Conservation (phyloP, 2,888 invertebrate species). For the Perizoma flavofasciatum region DNA sequence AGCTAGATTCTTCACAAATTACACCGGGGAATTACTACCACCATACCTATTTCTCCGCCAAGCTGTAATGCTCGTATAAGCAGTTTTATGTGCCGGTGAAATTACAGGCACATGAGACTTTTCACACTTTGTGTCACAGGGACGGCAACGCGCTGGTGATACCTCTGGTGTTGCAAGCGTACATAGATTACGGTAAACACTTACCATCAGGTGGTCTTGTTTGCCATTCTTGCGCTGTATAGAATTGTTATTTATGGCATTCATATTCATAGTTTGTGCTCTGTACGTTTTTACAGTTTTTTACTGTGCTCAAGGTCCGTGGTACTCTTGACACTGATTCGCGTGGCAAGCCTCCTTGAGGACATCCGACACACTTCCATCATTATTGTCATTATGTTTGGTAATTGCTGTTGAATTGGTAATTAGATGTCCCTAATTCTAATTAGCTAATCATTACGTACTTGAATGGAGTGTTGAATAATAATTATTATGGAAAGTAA, state of each 20-base stretch:
- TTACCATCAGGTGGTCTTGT: too few species aligned
- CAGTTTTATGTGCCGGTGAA: too few species aligned
- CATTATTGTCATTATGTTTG: conserved; percentile 47
- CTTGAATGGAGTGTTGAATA: conserved; percentile 15
- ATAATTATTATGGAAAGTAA: conserved; percentile 7
- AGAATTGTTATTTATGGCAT: not conserved
- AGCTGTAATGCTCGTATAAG: too few species aligned
- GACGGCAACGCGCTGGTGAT: too few species aligned
- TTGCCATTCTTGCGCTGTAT: not conserved
- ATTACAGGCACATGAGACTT: too few species aligned
- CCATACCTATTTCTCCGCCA: too few species aligned
- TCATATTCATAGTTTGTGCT: not conserved
- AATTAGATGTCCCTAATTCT: conserved; percentile 25
- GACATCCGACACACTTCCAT: conserved; percentile 66
- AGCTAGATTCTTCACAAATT: too few species aligned
- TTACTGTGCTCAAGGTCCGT: conserved; percentile 47
- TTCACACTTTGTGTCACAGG: too few species aligned
- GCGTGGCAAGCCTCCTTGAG: conserved; percentile 62
- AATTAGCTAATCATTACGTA: conserved; percentile 21
- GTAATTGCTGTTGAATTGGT: conserved; percentile 32
- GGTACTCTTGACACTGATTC: conserved; percentile 67
- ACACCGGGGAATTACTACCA: too few species aligned
- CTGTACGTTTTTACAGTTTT: not conserved
- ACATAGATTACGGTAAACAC: too few species aligned
- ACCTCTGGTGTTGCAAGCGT: too few species aligned